Percentiles rank a stretch among this genome's conserved stretches.
These are phyloP conservation scores for Mythimna albipuncta DNA, from an alignment of 2,888 invertebrate species.

Conservation along the genomic window DNA sequence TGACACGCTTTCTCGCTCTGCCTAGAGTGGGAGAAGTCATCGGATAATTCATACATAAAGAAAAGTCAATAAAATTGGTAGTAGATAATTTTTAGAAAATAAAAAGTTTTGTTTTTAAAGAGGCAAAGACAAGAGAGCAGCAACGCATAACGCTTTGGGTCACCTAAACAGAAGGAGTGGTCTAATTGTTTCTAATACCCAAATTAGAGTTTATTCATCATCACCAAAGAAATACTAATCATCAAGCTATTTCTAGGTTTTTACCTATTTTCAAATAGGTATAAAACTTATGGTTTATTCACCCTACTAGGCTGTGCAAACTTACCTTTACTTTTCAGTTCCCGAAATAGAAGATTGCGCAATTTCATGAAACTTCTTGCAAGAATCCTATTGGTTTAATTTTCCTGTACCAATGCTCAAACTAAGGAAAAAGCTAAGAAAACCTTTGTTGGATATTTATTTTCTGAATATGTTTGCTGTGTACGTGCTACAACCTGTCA, in stretches of 20 bases:
- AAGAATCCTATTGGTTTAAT: background rate
- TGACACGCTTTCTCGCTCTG: too few species aligned
- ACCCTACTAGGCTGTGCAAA: background rate
- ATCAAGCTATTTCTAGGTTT: too few species aligned
- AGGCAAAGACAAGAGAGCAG: too few species aligned
- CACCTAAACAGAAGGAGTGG: background rate
- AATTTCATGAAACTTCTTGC: background rate
- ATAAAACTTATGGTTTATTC: background rate
- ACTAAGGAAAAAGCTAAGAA: background rate
- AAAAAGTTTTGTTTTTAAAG: too few species aligned
- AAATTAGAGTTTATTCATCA: background rate
- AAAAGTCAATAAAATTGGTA: too few species aligned
- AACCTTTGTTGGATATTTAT: constrained; percentile 25
- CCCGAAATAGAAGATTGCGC: background rate
- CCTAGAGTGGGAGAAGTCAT: too few species aligned
- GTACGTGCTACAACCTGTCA: constrained; percentile 53
- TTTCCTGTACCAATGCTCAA: background rate
- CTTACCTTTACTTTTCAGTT: constrained; percentile 24
- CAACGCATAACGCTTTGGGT: background rate
- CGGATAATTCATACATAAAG: too few species aligned
- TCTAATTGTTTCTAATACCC: background rate
- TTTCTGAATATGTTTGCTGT: constrained; percentile 35
- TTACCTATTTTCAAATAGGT: too few species aligned
- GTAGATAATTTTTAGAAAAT: too few species aligned
- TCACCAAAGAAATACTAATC: background rate